Conservation (phyloP, 2,888 invertebrate species). For the Drosophila prostipennis region DNA sequence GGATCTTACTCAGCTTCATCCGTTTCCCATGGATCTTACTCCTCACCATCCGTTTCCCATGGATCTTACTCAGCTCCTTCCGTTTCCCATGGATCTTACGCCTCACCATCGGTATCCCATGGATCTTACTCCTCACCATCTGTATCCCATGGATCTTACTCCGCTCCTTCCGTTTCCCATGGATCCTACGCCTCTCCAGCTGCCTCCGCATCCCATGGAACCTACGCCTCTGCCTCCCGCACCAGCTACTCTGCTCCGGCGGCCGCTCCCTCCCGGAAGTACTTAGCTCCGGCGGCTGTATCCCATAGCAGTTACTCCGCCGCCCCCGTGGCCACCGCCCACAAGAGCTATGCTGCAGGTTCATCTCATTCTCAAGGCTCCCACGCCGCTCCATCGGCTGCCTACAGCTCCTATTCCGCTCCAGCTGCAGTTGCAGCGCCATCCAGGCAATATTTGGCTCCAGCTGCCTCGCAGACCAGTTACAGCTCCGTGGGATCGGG, state of each 20-base stretch:
- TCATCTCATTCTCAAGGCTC: neutral
- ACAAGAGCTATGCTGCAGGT: constrained; percentile 12
- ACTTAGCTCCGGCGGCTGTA: constrained; percentile 9
- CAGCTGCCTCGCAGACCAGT: constrained; percentile 19
- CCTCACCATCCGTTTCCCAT: constrained; percentile 16
- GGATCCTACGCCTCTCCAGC: constrained; percentile 12
- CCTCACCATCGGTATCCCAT: constrained; percentile 28
- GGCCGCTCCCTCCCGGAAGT: constrained; percentile 22
- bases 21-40: constrained; percentile 2
- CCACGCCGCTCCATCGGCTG: constrained; percentile 15
- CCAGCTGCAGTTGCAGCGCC: constrained; percentile 50
- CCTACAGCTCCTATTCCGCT: constrained; percentile 36
- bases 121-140: constrained; percentile 8
- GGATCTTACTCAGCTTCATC: constrained; percentile 8
- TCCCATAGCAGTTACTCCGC: constrained; percentile 26
- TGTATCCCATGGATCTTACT: constrained; percentile 4
- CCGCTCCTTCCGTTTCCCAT: constrained; percentile 16
- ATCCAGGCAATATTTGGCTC: constrained; percentile 42
- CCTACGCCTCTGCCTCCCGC: constrained; percentile 12
- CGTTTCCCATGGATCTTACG: constrained; percentile 11
- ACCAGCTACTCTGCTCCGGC: constrained; percentile 29
- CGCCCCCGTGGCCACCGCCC: constrained; percentile 19
- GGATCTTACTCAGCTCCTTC: constrained; percentile 18
- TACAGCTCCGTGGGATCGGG: constrained; percentile 43
- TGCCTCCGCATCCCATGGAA: constrained; percentile 1